phyloP scores from a whole-genome alignment of 2,888 invertebrate genomes.

The Metopia argyrocephala region DNA sequence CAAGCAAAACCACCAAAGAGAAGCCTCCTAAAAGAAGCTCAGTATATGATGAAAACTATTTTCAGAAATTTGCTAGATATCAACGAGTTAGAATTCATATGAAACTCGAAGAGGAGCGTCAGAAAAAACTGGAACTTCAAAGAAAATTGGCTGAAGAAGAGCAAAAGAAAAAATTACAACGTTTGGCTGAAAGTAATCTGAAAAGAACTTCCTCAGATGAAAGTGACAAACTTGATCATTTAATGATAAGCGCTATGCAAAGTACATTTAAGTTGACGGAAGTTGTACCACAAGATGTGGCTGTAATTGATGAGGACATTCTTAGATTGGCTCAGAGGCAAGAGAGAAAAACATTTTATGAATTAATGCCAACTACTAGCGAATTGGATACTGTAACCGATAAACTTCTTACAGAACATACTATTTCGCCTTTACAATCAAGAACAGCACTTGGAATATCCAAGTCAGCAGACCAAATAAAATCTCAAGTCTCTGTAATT shows the following conservation, averaged over 20 bases:
- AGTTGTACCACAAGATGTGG: conserved; percentile 5
- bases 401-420: too few relatives aligned
- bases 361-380: too few relatives aligned
- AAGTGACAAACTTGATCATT: background rate
- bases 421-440: too few relatives aligned
- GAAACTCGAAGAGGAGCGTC: background rate
- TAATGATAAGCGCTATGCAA: conserved; percentile 1
- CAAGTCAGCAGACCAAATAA: background rate
- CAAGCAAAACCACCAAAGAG: too few relatives aligned
- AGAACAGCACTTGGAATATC: too few relatives aligned
- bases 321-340: conserved; percentile 3
- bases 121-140: background rate
- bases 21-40: too few relatives aligned
- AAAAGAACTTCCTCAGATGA: background rate
- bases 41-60: background rate
- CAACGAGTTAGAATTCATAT: background rate
- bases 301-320: conserved; percentile 16
- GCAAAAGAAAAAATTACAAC: background rate
- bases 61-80: background rate
- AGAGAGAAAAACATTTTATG: background rate
- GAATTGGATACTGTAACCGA: too few relatives aligned
- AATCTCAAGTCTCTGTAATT: background rate
- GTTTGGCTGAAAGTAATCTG: background rate
- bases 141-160: background rate
- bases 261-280: conserved; percentile 14